Evolutionary conservation across 2,888 invertebrate species (phyloP).

Genomic region (Apamea sordens): DNA sequence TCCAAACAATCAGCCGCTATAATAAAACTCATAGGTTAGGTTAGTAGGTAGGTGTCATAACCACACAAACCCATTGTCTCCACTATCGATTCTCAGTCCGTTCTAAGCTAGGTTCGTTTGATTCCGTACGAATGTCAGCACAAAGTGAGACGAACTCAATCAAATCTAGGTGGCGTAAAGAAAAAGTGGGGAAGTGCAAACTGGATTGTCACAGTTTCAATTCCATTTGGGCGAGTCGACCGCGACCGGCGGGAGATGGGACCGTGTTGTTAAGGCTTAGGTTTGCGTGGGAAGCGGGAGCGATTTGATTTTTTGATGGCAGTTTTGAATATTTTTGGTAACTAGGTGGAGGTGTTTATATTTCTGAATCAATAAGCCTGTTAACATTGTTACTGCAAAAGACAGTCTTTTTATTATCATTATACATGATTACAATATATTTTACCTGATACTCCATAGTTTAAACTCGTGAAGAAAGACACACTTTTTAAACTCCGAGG

Average conservation of each 20-base stretch:
- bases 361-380: no score
- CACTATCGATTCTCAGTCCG: slow-evolving; percentile 50
- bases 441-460: no score
- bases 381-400: no score
- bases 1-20: background rate
- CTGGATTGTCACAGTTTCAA: slow-evolving; percentile 87
- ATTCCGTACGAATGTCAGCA: slow-evolving; percentile 71
- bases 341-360: no score
- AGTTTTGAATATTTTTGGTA: background rate
- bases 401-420: no score
- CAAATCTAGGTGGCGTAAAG: slow-evolving; percentile 81
- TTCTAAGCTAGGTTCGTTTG: slow-evolving; percentile 66
- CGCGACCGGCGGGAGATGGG: slow-evolving; percentile 64
- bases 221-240: slow-evolving; percentile 82
- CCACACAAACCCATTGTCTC: slow-evolving; percentile 33
- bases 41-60: no score
- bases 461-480: no score
- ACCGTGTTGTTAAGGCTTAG: slow-evolving; percentile 63
- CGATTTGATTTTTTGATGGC: slow-evolving; percentile 33
- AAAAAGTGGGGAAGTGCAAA: slow-evolving; percentile 80
- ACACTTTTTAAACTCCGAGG: no score
- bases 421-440: no score
- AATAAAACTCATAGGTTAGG: background rate
- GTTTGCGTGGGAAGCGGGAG: slow-evolving; percentile 57
- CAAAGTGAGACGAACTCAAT: slow-evolving; percentile 83